Conservation (phyloP, 2,797 vertebrate genomes). For the Hoplostethus atlanticus region DNA sequence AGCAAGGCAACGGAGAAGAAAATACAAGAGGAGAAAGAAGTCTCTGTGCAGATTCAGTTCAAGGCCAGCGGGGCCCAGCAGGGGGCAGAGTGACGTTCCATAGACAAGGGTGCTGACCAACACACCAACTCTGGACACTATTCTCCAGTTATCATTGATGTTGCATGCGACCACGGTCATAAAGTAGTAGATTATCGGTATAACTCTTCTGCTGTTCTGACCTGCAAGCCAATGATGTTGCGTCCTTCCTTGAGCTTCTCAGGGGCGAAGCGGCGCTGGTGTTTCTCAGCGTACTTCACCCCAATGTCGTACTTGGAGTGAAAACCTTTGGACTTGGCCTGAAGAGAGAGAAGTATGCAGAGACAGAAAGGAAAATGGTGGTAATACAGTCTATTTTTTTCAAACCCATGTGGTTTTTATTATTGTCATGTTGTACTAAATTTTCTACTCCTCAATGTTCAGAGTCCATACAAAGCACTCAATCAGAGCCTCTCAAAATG, state of each 20-base stretch:
- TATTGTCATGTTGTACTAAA: slow-evolving; percentile 14
- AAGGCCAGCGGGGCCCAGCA: slow-evolving; percentile 26
- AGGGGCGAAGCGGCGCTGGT: slow-evolving; percentile 90
- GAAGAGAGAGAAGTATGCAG: slow-evolving; percentile 12
- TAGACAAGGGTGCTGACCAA: not conserved
- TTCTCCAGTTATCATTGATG: not conserved
- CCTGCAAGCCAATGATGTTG: slow-evolving; percentile 94
- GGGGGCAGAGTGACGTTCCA: slow-evolving; percentile 14
- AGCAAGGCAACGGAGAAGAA: not conserved
- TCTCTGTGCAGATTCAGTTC: not conserved
- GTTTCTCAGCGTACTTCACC: slow-evolving; percentile 94
- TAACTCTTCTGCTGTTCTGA: slow-evolving; percentile 54
- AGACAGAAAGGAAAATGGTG: slow-evolving; percentile 22
- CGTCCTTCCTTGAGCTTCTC: slow-evolving; percentile 93
- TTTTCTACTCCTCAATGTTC: not conserved
- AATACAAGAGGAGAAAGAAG: not conserved
- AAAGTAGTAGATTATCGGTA: not conserved
- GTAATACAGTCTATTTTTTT: slow-evolving; percentile 16
- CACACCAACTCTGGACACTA: not conserved
- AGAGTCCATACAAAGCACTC: not conserved
- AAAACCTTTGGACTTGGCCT: slow-evolving; percentile 95
- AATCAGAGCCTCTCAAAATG: no score
- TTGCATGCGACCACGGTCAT: not conserved
- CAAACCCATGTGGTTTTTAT: slow-evolving; percentile 37
- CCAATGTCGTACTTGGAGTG: slow-evolving; percentile 89